Evolutionary conservation across 2,888 invertebrate genomes (phyloP).

Genomic region (Bugulina stolonifera): DNA sequence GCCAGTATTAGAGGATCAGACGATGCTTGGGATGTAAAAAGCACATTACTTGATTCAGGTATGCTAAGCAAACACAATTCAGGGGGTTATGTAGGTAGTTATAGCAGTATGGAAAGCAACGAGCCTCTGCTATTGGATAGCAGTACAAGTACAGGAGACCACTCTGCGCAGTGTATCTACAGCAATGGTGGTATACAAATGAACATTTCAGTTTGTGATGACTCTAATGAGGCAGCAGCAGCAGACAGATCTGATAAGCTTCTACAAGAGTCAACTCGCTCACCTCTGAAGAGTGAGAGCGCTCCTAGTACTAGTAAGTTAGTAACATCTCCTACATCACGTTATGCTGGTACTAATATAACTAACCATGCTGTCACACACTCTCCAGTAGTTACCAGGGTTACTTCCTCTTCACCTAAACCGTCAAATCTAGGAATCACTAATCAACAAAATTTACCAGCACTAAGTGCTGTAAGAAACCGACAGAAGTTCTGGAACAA

Average conservation of each 20-base stretch:
- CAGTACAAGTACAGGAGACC: neutral
- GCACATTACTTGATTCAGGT: neutral
- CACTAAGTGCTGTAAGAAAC: neutral
- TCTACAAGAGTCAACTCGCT: neutral
- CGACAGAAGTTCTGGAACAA: neutral
- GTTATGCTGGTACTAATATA: neutral
- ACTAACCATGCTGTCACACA: neutral
- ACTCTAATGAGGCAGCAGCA: neutral
- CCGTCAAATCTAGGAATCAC: neutral
- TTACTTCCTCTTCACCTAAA: neutral
- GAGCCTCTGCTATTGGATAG: conserved; percentile 24
- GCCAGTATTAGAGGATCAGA: neutral
- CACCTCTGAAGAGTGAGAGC: neutral
- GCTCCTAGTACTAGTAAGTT: neutral
- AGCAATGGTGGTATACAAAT: conserved; percentile 19
- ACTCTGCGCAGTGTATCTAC: neutral
- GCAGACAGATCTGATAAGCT: neutral
- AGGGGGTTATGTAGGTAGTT: neutral
- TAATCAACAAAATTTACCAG: neutral
- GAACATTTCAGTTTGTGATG: neutral
- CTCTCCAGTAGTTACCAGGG: neutral
- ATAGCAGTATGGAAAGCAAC: conserved; percentile 17
- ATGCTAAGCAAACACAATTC: conserved; percentile 10
- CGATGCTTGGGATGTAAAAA: neutral
- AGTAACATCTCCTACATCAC: neutral